Percentiles rank a stretch among this genome's conserved stretches.
Evolutionary conservation across 2,888 invertebrate genomes (phyloP).

Genomic region (Tolmerus cingulatus): DNA sequence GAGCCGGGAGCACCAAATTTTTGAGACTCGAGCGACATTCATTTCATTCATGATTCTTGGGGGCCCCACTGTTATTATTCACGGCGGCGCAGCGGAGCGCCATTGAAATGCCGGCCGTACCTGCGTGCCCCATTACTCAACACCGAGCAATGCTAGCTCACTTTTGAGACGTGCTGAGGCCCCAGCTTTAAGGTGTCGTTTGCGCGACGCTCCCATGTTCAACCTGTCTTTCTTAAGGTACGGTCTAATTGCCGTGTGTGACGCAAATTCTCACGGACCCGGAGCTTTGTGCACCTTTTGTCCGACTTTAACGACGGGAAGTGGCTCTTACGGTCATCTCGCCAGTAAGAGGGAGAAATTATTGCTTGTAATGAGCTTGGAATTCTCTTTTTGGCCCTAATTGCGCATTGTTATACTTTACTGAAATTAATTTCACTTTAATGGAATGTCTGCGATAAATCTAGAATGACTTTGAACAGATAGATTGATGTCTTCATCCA

Average conservation of each 20-base stretch:
- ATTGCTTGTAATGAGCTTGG: neutral
- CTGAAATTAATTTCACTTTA: neutral
- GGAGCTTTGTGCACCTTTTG: neutral
- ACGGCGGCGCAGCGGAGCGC: neutral
- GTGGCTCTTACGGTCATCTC: neutral
- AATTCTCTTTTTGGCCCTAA: neutral
- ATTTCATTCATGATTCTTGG: neutral
- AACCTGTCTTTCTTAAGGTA: neutral
- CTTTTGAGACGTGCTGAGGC: neutral
- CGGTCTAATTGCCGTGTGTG: neutral
- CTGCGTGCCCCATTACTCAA: neutral
- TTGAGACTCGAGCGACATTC: neutral
- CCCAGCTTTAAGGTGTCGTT: neutral
- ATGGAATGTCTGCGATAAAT: neutral
- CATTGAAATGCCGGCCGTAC: neutral
- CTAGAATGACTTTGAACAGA: neutral
- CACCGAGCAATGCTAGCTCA: neutral
- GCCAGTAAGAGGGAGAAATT: neutral
- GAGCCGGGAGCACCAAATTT: neutral
- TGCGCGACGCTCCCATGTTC: neutral
- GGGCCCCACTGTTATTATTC: neutral
- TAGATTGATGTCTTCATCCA: neutral
- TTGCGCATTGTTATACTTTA: neutral
- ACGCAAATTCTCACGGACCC: neutral
- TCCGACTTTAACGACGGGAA: neutral